Base-by-base conservation (phyloP, 2,888 invertebrate species). In the Polydrusus pterygomalis region DNA sequence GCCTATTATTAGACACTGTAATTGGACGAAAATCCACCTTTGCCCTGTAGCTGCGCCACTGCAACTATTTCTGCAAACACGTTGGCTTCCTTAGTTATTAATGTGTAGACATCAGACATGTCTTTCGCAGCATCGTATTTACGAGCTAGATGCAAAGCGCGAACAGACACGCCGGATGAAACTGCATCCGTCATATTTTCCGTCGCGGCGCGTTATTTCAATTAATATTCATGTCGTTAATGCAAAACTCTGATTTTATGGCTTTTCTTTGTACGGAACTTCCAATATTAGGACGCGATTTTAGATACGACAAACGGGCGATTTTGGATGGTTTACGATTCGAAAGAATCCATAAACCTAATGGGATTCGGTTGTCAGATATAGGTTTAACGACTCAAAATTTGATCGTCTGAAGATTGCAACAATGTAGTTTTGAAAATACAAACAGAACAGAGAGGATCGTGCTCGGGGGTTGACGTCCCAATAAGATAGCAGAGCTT, bases 321-420 rank as follows among this genome's bases (percentile, higher is more conserved):
- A 68, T 54, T 43, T 40, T 56, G 34, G 54, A 54, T 56, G 68
- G 20, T 68, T 68, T 68, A 68, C 56, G 68, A 68, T 68, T 56
- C 18, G 38, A 20, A 56, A 20, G 68, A 68, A 68, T 56, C 68
- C 54, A 68, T 68, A 68, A 68, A 68, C 38, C 56, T 54, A 68
- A 68, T 68, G 68, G 54, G 15, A 10, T 68, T 68, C 20, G 20
- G 17, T 68, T 68, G 68, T 68, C 68, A 34, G 34, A 15, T 51
- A 38, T 18, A 47, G 10, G 20, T 10, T 34, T 54, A 62, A 34
- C 17, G 34, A 34, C 43, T 9, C 15, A 30, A 45, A 60, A 70
- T 40, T 51, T 15, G 51, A 34, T 49, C 34, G n/a, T 18, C n/a
- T 40, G n/a, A 10, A 38, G 18, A 11, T 9, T 45, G 40, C 7